phyloP scores from a whole-genome alignment of 2,797 vertebrate species.

The Uromys caudimaculatus region DNA sequence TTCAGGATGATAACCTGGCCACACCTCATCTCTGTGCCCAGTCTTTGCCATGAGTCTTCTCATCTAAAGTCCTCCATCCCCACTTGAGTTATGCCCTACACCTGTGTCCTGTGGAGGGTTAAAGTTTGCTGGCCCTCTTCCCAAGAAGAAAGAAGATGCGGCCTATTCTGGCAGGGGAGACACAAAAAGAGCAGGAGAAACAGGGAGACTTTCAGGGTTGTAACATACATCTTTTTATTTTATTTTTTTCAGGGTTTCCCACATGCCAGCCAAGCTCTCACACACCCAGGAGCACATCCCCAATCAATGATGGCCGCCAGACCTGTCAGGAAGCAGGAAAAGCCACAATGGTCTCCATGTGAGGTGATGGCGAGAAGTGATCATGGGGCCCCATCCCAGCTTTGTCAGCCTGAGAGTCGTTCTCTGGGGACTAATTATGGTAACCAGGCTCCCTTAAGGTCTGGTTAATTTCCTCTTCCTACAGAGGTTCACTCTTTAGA shows the following conservation, averaged over 20 bases:
- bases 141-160: background rate
- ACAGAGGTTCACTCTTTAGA: slow-evolving; percentile 72
- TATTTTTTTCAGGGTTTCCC: background rate
- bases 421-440: slow-evolving; percentile 36
- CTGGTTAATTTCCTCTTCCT: slow-evolving; percentile 63
- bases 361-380: background rate
- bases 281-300: background rate
- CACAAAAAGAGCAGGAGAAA: background rate
- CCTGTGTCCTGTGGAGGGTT: too few species aligned
- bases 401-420: background rate
- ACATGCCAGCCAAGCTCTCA: background rate
- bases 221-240: too few species aligned
- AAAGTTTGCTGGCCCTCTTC: background rate
- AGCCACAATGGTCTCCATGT: background rate
- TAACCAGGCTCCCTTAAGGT: background rate
- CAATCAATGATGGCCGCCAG: too few species aligned
- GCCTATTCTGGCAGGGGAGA: background rate
- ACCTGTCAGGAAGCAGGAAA: background rate
- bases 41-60: background rate
- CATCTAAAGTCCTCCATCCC: background rate
- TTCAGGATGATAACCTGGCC: background rate
- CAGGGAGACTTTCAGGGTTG: background rate
- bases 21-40: background rate
- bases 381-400: background rate
- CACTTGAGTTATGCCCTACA: too few species aligned